Evolutionary conservation across 2,797 vertebrate genomes (phyloP).

Genomic region (Coluber constrictor): DNA sequence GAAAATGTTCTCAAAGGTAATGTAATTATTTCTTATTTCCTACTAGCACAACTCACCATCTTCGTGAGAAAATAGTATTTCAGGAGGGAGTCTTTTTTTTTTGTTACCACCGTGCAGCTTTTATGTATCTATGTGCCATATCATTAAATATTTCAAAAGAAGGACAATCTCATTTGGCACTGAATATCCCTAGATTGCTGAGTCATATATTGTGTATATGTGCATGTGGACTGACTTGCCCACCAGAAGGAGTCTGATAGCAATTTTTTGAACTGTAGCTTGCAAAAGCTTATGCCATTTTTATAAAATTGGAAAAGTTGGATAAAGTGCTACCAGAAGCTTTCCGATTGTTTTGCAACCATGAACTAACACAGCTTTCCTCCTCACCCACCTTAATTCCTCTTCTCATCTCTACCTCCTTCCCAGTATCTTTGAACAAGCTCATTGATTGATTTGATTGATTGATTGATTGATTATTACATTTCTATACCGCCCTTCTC

Average conservation of each 20-base stretch:
- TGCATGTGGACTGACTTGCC: not conserved
- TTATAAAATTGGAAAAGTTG: not conserved
- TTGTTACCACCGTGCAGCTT: not conserved
- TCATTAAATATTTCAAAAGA: not conserved
- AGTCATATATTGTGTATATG: not conserved
- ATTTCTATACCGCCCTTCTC: too few relatives aligned
- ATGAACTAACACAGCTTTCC: not conserved
- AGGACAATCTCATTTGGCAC: not conserved
- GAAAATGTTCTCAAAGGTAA: not conserved
- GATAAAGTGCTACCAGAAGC: not conserved
- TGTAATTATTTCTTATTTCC: not conserved
- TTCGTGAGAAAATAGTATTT: not conserved
- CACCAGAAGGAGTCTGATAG: not conserved
- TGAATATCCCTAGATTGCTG: not conserved
- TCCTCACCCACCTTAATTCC: not conserved
- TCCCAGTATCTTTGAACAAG: not conserved
- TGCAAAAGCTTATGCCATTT: not conserved
- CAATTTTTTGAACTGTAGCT: not conserved
- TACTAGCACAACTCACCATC: not conserved
- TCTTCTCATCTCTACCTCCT: not conserved
- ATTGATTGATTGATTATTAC: too few relatives aligned
- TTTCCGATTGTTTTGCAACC: not conserved
- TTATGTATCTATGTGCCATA: not conserved
- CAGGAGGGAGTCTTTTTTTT: not conserved
- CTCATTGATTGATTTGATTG: not conserved